These are phyloP conservation scores for Clanis bilineata DNA, from an alignment of 2,888 invertebrate species.

Conservation along the genomic window DNA sequence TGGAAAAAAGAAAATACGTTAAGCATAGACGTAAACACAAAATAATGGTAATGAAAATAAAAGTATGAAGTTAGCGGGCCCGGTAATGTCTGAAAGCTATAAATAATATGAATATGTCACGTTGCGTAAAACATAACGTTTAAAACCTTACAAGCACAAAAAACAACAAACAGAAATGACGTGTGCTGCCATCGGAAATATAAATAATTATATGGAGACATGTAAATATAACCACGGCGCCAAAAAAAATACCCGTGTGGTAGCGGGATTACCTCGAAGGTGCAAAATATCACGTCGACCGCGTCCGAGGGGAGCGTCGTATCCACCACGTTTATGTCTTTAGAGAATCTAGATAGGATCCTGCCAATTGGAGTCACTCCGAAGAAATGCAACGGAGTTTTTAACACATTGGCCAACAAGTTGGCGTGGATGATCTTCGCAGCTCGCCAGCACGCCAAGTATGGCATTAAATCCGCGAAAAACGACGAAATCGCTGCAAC, in stretches of 20 bases:
- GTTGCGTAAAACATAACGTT: not conserved
- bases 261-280: conserved; percentile 85
- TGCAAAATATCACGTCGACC: conserved; percentile 86
- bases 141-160: not conserved
- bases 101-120: not conserved
- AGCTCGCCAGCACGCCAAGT: conserved; percentile 87
- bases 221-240: conserved; percentile 17
- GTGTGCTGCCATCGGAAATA: conserved; percentile 15
- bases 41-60: not conserved
- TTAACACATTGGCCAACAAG: conserved; percentile 84
- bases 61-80: not conserved
- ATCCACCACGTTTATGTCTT: conserved; percentile 89
- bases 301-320: conserved; percentile 85
- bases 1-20: not conserved
- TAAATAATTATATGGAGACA: conserved; percentile 19
- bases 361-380: conserved; percentile 90
- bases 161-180: conserved; percentile 24
- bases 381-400: conserved; percentile 88
- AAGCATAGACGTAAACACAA: not conserved
- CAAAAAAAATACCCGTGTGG: conserved; percentile 17
- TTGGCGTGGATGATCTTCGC: conserved; percentile 83
- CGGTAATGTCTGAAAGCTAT: not conserved
- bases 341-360: conserved; percentile 87
- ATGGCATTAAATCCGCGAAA: conserved; percentile 86
- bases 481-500: conserved; percentile 87